These are phyloP conservation scores for Procambarus clarkii DNA, from an alignment of 1,140 invertebrate genomes.

Conservation along the genomic window DNA sequence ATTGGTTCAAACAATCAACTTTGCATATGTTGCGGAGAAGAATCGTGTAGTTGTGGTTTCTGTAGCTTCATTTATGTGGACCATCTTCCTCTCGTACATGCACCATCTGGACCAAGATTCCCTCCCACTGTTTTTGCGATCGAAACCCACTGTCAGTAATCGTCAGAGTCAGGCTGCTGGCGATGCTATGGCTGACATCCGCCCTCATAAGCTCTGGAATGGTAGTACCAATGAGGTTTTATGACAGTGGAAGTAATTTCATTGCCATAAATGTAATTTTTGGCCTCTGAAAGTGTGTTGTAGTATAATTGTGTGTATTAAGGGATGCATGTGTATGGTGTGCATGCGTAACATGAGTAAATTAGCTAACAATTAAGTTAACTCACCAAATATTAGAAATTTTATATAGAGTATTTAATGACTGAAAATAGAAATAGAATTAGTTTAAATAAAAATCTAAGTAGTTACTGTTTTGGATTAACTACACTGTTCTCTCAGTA, in stretches of 20 bases:
- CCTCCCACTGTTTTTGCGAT: constrained; percentile 31
- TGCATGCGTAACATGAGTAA: too few species aligned
- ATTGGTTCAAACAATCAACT: constrained; percentile 56
- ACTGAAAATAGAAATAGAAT: too few species aligned
- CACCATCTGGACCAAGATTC: constrained; percentile 42
- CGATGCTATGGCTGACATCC: not conserved
- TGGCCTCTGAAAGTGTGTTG: too few species aligned
- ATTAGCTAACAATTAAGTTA: too few species aligned
- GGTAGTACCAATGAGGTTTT: not conserved
- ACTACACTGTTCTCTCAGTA: too few species aligned
- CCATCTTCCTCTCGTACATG: constrained; percentile 63
- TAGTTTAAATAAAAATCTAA: too few species aligned
- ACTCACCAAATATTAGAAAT: too few species aligned
- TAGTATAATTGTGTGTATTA: too few species aligned
- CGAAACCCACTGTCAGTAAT: not conserved
- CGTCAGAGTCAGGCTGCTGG: not conserved
- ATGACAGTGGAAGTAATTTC: constrained; percentile 1
- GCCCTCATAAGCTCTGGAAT: not conserved
- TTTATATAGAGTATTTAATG: too few species aligned
- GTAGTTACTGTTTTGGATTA: too few species aligned
- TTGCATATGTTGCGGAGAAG: constrained; percentile 57
- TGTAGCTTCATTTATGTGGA: constrained; percentile 55
- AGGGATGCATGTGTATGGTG: too few species aligned
- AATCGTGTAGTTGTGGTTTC: constrained; percentile 61
- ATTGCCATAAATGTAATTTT: too few species aligned